Percentiles rank a stretch among this genome's conserved stretches.
Conservation (phyloP, 2,888 invertebrate genomes). For the Cephus sareptanus region DNA sequence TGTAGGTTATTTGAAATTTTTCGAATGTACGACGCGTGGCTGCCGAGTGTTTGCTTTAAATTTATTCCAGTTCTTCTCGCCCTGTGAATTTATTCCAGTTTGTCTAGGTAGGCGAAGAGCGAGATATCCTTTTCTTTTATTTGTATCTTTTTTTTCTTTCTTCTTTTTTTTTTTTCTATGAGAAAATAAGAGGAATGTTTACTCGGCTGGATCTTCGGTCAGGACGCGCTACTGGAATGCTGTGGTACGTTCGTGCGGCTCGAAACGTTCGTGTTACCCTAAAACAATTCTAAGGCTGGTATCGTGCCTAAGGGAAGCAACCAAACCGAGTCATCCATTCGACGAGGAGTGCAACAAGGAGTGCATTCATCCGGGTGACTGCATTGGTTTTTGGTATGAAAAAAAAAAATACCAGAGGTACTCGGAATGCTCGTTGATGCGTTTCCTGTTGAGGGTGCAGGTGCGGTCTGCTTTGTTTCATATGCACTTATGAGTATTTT, state of each 20-base stretch:
- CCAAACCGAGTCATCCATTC: conserved; percentile 17
- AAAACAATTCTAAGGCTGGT: neutral
- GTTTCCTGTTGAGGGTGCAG: conserved; percentile 20
- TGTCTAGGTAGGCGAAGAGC: neutral
- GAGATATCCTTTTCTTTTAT: neutral
- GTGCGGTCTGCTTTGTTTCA: conserved; percentile 21
- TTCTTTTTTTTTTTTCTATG: neutral
- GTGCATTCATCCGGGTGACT: conserved; percentile 14
- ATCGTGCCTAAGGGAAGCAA: neutral
- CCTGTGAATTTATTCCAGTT: neutral
- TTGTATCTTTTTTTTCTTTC: neutral
- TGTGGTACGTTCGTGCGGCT: neutral
- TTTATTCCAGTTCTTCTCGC: neutral
- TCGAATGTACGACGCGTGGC: too few relatives aligned
- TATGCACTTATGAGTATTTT: neutral
- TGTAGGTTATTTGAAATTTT: too few relatives aligned
- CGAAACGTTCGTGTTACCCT: neutral
- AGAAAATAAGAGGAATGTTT: neutral
- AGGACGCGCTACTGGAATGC: neutral
- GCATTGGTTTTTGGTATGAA: neutral
- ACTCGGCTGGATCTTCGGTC: neutral
- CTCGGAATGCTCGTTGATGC: conserved; percentile 1
- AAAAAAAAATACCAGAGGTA: neutral
- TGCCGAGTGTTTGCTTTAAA: neutral
- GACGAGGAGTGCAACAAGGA: conserved; percentile 13